Percentiles rank a stretch among this genome's conserved stretches.
These are phyloP conservation scores for Triops longicaudatus DNA, from an alignment of 1,140 invertebrate species.

Conservation along the genomic window DNA sequence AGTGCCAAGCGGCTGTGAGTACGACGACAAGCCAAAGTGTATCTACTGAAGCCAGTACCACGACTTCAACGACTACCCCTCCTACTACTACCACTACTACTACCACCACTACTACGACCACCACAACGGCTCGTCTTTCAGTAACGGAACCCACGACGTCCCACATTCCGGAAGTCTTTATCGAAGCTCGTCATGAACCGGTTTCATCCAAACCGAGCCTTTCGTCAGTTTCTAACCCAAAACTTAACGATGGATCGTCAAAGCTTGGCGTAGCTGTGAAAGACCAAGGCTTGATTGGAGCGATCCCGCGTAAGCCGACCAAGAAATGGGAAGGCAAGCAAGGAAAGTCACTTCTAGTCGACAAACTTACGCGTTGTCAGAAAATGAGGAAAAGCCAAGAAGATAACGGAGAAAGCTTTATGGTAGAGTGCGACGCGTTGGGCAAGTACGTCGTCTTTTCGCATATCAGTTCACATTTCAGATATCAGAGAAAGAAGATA, in stretches of 20 bases:
- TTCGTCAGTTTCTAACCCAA: not conserved
- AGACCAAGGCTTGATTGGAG: not conserved
- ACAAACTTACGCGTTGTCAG: slow-evolving; percentile 49
- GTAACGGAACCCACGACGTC: not conserved
- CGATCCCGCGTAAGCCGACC: not conserved
- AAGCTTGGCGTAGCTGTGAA: not conserved
- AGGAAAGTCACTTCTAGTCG: slow-evolving; percentile 29
- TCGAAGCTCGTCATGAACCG: not conserved
- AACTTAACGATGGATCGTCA: not conserved
- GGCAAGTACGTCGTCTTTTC: slow-evolving; percentile 38
- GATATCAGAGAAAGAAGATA: slow-evolving; percentile 18
- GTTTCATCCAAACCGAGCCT: not conserved
- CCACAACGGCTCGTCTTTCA: not conserved
- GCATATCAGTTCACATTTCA: too few relatives aligned
- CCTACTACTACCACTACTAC: slow-evolving; percentile 26
- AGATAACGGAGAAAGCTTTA: slow-evolving; percentile 42
- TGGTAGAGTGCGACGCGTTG: slow-evolving; percentile 52
- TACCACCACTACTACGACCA: slow-evolving; percentile 23
- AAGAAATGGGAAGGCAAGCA: slow-evolving; percentile 2
- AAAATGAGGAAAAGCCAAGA: slow-evolving; percentile 40
- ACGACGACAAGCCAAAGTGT: not conserved
- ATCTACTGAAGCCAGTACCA: slow-evolving; percentile 7
- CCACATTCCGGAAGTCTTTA: not conserved
- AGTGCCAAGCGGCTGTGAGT: not conserved
- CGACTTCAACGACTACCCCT: slow-evolving; percentile 17